These are phyloP conservation scores for Clarias magur DNA, from an alignment of 2,113 vertebrate genomes.

Conservation along the genomic window DNA sequence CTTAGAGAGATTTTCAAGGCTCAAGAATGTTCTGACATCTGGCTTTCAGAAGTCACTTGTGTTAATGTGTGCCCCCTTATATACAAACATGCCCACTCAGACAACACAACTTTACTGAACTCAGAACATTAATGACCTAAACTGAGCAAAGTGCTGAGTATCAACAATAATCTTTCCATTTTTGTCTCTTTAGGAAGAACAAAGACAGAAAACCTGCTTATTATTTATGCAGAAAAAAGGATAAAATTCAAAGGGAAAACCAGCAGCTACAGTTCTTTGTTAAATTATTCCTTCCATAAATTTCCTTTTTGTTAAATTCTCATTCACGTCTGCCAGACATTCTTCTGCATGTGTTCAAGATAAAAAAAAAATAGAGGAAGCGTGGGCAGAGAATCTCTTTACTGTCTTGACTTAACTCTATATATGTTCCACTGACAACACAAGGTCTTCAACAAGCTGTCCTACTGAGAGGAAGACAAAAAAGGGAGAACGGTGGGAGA, in stretches of 20 bases:
- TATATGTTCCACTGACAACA: slow-evolving; percentile 33
- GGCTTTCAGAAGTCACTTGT: not conserved
- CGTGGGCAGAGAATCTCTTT: slow-evolving; percentile 30
- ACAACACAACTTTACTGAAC: not conserved
- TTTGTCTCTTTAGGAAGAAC: not conserved
- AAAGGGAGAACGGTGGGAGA: not conserved
- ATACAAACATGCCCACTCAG: not conserved
- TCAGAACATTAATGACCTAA: not conserved
- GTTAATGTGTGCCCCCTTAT: not conserved
- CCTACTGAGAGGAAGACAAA: slow-evolving; percentile 26
- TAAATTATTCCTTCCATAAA: slow-evolving; percentile 26
- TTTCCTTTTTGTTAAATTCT: slow-evolving; percentile 18
- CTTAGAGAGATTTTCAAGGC: not conserved
- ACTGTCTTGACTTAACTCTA: slow-evolving; percentile 37
- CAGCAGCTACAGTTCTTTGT: not conserved
- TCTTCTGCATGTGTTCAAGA: slow-evolving; percentile 27
- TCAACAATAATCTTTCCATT: not conserved
- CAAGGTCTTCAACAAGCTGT: slow-evolving; percentile 6
- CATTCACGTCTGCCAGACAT: slow-evolving; percentile 9
- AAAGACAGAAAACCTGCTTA: not conserved
- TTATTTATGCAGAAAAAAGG: not conserved
- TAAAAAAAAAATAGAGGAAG: slow-evolving; percentile 34
- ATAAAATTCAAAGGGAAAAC: not conserved
- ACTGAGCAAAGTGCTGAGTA: not conserved
- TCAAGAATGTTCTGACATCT: not conserved